These are phyloP conservation scores for Polypedilum pembai DNA, from an alignment of 1,140 invertebrate species.

Conservation along the genomic window DNA sequence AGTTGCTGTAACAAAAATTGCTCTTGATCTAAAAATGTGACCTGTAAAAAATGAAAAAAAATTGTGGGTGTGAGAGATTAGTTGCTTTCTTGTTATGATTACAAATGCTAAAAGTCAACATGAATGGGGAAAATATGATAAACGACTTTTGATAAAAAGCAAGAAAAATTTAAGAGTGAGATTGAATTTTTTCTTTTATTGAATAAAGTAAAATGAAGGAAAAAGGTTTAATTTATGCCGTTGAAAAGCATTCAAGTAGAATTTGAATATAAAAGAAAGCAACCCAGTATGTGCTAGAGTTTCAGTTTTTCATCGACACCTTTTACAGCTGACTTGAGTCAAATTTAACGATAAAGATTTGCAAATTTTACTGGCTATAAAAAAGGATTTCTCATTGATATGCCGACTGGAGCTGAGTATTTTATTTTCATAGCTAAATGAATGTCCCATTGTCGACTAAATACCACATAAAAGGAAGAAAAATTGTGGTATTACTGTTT, in stretches of 20 bases:
- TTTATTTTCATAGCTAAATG: too few species aligned
- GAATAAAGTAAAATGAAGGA: neutral
- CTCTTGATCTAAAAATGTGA: slow-evolving; percentile 31
- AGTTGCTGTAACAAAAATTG: slow-evolving; percentile 32
- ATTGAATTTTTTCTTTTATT: slow-evolving; percentile 1
- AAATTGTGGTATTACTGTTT: slow-evolving; percentile 6
- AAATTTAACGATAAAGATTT: too few species aligned
- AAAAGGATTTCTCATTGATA: too few species aligned
- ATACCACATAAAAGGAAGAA: neutral
- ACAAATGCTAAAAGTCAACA: neutral
- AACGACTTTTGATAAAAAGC: slow-evolving; percentile 12
- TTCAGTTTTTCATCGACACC: neutral
- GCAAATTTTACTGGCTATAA: too few species aligned
- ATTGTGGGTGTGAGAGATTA: neutral
- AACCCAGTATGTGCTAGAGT: neutral
- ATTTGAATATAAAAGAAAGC: neutral
- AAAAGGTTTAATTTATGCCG: slow-evolving; percentile 17
- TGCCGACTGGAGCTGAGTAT: too few species aligned
- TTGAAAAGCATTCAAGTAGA: slow-evolving; percentile 8
- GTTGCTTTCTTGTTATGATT: too few species aligned
- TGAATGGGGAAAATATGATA: slow-evolving; percentile 26
- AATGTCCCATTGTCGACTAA: neutral
- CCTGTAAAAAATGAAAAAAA: slow-evolving; percentile 22
- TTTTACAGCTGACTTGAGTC: too few species aligned
- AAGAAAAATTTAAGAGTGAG: neutral